A percentile compares a stretch with the other conserved stretches of the same genome.
Evolutionary conservation across 2,888 invertebrate genomes (phyloP).

Genomic region (Aphrophora alni): DNA sequence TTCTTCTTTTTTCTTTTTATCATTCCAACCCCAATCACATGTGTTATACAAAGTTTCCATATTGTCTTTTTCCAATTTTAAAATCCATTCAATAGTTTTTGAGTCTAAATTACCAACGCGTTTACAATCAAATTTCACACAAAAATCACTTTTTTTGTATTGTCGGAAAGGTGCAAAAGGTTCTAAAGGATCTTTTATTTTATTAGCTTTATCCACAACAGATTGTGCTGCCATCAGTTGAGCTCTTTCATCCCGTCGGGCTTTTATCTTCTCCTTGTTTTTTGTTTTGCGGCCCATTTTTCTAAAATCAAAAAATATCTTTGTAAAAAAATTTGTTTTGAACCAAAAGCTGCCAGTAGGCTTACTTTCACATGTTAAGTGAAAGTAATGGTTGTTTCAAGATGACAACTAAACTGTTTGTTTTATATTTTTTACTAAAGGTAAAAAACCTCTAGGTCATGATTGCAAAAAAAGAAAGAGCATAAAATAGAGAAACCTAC

Average conservation of each 20-base stretch:
- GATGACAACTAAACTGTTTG: no score
- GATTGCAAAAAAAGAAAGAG: no score
- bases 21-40: slow-evolving; percentile 85
- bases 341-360: no score
- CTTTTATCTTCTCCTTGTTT: not conserved
- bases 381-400: no score
- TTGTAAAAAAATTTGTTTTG: no score
- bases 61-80: slow-evolving; percentile 77
- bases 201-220: not conserved
- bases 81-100: slow-evolving; percentile 66
- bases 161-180: not conserved
- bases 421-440: no score
- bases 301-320: not conserved
- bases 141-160: not conserved
- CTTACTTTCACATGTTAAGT: no score
- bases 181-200: not conserved
- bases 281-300: not conserved
- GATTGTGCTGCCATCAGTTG: not conserved
- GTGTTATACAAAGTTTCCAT: slow-evolving; percentile 78
- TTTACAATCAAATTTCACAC: not conserved
- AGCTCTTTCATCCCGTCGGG: not conserved
- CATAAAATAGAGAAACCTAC: no score
- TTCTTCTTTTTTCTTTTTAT: slow-evolving; percentile 73
- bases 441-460: no score
- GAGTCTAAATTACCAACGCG: not conserved